Evolutionary conservation across 2,113 vertebrate genomes (phyloP), one percentile per base, ranked within the genome.

Genomic region (Lathamus discolor): DNA sequence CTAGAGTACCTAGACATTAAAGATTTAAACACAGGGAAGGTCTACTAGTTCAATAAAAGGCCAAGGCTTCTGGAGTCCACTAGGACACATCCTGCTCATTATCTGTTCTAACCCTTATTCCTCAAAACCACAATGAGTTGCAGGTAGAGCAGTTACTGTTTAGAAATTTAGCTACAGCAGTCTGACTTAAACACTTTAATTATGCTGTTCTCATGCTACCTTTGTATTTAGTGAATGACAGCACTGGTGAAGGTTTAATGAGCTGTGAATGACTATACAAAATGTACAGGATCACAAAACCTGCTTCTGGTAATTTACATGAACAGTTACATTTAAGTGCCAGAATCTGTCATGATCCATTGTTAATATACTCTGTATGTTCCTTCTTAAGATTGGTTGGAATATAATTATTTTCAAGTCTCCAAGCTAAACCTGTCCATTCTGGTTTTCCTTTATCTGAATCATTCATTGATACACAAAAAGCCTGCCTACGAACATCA

Each of bases 181-280:
- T 78, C 85, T 64, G 59, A 81, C 93, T 95, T 93, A 83, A 83
- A 44, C 43, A 78, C 27, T 81, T 95, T 66, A 96, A 94, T 96
- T 95, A 93, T 61, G 75, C 76, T 93, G 55, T 17, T 95, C 94
- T 89, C 77, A 37, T 23, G 52, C 51, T 97, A 91, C 78, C 79
- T 95, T 96, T 92, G 35, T 93, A 44, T 88, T 91, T 83, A 75
- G 52, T 84, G 92, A 93, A 55, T 87, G 88, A 92, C 90, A 96
- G 77, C 62, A 13, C 37, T 35, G 80, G 63, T 85, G 54, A 97
- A 97, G 73, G 78, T 76, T 97, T 97, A 97, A 96, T 92, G 86
- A 96, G 82, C 41, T 96, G 75, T 95, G 96, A 97, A 96, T 91
- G 75, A 80, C 95, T 93, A 11, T 15, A 95, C 95, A 95, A 96